phyloP scores from a whole-genome alignment of 2,888 invertebrate genomes.

The Polymixis flavicincta region DNA sequence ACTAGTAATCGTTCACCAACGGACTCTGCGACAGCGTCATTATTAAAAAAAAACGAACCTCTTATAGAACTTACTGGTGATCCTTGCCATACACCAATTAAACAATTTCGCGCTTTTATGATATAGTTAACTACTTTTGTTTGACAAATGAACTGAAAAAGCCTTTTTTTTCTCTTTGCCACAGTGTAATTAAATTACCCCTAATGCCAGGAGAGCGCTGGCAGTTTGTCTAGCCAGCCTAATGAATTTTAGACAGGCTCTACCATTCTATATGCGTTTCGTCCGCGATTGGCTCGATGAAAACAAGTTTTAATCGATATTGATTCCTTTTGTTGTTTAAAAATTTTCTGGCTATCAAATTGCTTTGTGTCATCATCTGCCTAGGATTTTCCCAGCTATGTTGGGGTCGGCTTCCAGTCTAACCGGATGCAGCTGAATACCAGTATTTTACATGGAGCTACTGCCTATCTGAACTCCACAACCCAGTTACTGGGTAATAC shows the following conservation, averaged over 20 bases:
- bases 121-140: background rate
- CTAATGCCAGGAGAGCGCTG: background rate
- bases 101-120: background rate
- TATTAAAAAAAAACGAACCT: no score
- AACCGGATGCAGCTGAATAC: no score
- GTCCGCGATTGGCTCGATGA: background rate
- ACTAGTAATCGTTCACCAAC: no score
- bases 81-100: background rate
- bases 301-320: conserved; percentile 32
- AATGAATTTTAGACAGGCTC: conserved; percentile 40
- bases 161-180: no score
- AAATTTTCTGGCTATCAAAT: conserved; percentile 17
- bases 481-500: no score
- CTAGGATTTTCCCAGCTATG: no score
- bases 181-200: conserved; percentile 41
- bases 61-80: background rate
- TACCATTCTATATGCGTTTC: conserved; percentile 8
- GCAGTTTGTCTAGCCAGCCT: conserved; percentile 30
- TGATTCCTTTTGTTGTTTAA: conserved; percentile 20
- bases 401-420: no score
- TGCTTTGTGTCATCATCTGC: no score
- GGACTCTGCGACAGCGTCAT: no score
- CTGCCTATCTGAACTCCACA: no score
- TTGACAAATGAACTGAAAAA: background rate
- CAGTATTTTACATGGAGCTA: no score